These are phyloP conservation scores for Diorhabda elongata DNA, from an alignment of 1,140 invertebrate genomes.

Conservation along the genomic window DNA sequence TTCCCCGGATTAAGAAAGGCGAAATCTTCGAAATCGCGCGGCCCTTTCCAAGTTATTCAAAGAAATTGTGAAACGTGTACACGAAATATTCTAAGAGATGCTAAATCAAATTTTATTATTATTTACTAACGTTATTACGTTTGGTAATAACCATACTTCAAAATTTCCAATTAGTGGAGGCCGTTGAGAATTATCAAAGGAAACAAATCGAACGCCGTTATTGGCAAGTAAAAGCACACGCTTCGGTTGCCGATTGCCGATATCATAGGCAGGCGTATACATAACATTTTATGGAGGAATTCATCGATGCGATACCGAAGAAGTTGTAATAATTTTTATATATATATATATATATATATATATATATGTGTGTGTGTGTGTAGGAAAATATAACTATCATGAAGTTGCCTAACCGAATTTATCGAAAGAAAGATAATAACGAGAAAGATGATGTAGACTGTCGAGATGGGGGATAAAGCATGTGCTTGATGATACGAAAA, in stretches of 20 bases:
- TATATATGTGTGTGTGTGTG: constrained; percentile 10
- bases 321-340: constrained; percentile 17
- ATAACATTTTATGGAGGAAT: constrained; percentile 16
- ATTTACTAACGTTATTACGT: too few relatives aligned
- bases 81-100: too few relatives aligned
- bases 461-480: constrained; percentile 13
- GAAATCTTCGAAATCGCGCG: too few relatives aligned
- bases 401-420: constrained; percentile 10
- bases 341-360: not conserved
- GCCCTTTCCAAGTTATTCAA: too few relatives aligned
- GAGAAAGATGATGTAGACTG: constrained; percentile 6
- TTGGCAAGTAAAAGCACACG: not conserved
- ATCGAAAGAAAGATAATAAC: constrained; percentile 15
- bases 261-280: constrained; percentile 11
- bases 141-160: not conserved
- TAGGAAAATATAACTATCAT: constrained; percentile 16
- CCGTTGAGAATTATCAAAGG: not conserved
- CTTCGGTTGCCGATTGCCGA: not conserved
- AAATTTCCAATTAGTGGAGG: not conserved
- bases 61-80: too few relatives aligned
- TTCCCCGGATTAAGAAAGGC: constrained; percentile 19
- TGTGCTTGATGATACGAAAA: constrained; percentile 14
- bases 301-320: constrained; percentile 8
- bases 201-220: not conserved
- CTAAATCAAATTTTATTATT: too few relatives aligned